Conservation (phyloP, 2,888 invertebrate genomes). For the Campaea margaritaria region DNA sequence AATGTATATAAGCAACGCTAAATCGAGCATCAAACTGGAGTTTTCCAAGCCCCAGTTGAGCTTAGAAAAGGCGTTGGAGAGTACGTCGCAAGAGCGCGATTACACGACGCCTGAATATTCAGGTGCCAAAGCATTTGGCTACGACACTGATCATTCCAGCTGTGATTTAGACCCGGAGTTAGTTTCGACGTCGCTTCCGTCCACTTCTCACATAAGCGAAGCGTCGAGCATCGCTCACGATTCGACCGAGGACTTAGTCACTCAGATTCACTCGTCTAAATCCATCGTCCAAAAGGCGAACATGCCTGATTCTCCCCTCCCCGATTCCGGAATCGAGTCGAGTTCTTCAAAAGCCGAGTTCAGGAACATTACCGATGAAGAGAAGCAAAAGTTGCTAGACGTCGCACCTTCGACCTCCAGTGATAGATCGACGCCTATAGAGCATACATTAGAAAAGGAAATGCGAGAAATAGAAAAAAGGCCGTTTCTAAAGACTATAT, state of each 20-base stretch:
- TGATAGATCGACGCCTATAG: slow-evolving; percentile 58
- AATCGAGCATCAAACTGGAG: slow-evolving; percentile 84
- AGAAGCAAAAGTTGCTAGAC: slow-evolving; percentile 89
- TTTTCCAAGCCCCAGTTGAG: slow-evolving; percentile 90
- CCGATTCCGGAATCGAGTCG: slow-evolving; percentile 77
- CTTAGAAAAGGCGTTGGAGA: slow-evolving; percentile 90
- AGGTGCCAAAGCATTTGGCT: slow-evolving; percentile 70
- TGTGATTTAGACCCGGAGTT: slow-evolving; percentile 81
- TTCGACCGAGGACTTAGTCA: slow-evolving; percentile 79
- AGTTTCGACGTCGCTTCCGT: slow-evolving; percentile 79
- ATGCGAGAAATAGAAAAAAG: slow-evolving; percentile 84
- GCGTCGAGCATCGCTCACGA: slow-evolving; percentile 78
- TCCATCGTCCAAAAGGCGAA: slow-evolving; percentile 59
- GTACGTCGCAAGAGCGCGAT: slow-evolving; percentile 73
- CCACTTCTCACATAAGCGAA: slow-evolving; percentile 82
- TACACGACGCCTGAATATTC: slow-evolving; percentile 77
- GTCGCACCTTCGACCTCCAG: slow-evolving; percentile 51
- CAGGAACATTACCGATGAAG: slow-evolving; percentile 96
- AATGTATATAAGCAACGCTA: slow-evolving; percentile 86
- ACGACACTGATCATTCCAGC: slow-evolving; percentile 80
- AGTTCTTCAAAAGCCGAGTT: slow-evolving; percentile 79
- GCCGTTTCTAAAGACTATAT: slow-evolving; percentile 95
- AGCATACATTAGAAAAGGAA: slow-evolving; percentile 68
- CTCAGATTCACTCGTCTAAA: slow-evolving; percentile 67
- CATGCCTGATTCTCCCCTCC: slow-evolving; percentile 80